A percentile compares a stretch with the other conserved stretches of the same genome.
Conservation (phyloP, 2,888 invertebrate genomes). For the Holacanthella duospinosa region DNA sequence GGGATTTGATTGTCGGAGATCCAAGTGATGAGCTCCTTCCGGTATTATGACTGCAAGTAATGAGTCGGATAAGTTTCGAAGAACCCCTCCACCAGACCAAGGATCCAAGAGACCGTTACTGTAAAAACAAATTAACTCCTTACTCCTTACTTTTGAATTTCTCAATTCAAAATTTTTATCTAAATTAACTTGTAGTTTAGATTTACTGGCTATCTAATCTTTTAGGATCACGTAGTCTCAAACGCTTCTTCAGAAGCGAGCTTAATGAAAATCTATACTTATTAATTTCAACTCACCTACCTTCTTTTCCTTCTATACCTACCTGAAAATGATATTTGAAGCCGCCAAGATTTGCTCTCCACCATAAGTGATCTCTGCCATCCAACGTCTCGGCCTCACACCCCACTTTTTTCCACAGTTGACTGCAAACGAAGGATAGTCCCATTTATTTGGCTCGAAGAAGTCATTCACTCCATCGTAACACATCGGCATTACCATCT, state of each 20-base stretch:
- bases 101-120: constrained; percentile 80
- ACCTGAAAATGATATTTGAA: constrained; percentile 52
- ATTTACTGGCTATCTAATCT: not conserved
- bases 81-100: constrained; percentile 75
- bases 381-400: constrained; percentile 55
- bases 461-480: constrained; percentile 64
- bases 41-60: constrained; percentile 62
- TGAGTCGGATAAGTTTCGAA: constrained; percentile 55
- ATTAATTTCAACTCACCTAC: not conserved
- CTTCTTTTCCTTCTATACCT: not conserved
- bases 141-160: too few relatives aligned
- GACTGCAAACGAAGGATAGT: constrained; percentile 54
- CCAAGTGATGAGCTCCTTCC: constrained; percentile 76
- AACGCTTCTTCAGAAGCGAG: constrained; percentile 2
- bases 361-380: constrained; percentile 67
- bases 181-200: constrained; percentile 1
- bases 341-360: constrained; percentile 58
- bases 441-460: constrained; percentile 68
- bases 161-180: too few relatives aligned
- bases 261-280: not conserved
- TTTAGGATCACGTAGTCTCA: not conserved
- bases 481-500: constrained; percentile 96
- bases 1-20: constrained; percentile 56
- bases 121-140: constrained; percentile 29
- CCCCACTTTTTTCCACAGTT: constrained; percentile 60